These are phyloP conservation scores for Lycorma delicatula DNA, from an alignment of 1,140 invertebrate species.

Conservation along the genomic window DNA sequence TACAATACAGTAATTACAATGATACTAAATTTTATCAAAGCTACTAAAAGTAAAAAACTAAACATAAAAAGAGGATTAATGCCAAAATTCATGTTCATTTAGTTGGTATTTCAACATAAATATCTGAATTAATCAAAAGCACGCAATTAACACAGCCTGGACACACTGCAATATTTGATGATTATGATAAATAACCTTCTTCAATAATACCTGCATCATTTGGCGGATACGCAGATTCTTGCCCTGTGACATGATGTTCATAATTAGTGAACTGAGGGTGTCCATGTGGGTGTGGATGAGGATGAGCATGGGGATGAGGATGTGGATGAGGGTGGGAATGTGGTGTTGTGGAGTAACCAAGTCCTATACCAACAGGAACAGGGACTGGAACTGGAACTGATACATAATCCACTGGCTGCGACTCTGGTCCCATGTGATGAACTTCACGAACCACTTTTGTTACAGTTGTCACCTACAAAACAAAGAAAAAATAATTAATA, in stretches of 20 bases:
- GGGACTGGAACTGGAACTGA: slow-evolving; percentile 18
- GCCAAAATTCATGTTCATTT: too few relatives aligned
- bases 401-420: slow-evolving; percentile 34
- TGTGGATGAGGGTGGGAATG: slow-evolving; percentile 34
- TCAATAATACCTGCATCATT: slow-evolving; percentile 16
- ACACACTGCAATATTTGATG: too few relatives aligned
- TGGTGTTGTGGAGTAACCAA: slow-evolving; percentile 21
- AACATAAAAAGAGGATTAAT: too few relatives aligned
- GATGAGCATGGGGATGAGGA: slow-evolving; percentile 7
- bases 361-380: slow-evolving; percentile 9
- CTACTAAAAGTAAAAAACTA: too few relatives aligned
- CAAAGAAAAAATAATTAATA: slow-evolving; percentile 8
- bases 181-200: too few relatives aligned
- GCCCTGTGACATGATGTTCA: slow-evolving; percentile 19
- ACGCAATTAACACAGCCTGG: too few relatives aligned
- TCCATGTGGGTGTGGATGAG: slow-evolving; percentile 6
- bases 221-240: slow-evolving; percentile 18
- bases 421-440: slow-evolving; percentile 55
- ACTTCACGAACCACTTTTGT: slow-evolving; percentile 58
- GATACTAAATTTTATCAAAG: too few relatives aligned
- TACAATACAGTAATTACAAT: too few relatives aligned
- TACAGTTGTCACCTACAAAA: slow-evolving; percentile 46
- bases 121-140: too few relatives aligned
- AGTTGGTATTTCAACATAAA: too few relatives aligned
- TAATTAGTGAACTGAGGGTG: slow-evolving; percentile 19